phyloP scores from a whole-genome alignment of 2,888 invertebrate species.

The Marasmarcha lunaedactyla region DNA sequence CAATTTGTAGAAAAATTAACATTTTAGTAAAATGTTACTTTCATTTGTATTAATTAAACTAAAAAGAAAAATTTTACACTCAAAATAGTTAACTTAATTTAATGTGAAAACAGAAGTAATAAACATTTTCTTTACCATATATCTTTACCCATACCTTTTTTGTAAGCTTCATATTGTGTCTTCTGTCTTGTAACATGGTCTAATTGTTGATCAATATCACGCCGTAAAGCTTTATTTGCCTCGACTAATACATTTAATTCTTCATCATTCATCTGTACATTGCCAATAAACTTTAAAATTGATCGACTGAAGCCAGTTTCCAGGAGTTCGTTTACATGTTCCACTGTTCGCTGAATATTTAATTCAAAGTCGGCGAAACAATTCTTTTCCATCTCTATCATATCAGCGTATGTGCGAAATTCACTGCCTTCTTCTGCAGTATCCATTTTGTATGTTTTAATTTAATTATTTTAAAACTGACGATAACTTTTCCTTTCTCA shows the following conservation, averaged over 20 bases:
- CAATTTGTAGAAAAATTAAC: too few relatives aligned
- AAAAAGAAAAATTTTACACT: too few relatives aligned
- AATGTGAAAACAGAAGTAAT: too few relatives aligned
- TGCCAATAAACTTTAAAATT: slow-evolving; percentile 17
- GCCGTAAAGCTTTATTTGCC: slow-evolving; percentile 35
- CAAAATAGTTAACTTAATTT: too few relatives aligned
- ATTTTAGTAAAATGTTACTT: too few relatives aligned
- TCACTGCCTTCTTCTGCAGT: background rate
- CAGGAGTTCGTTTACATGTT: background rate
- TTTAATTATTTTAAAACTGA: too few relatives aligned
- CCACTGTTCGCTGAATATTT: background rate
- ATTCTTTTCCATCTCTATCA: background rate
- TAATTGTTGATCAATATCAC: slow-evolving; percentile 35
- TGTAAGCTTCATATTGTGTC: slow-evolving; percentile 37
- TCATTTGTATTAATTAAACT: too few relatives aligned
- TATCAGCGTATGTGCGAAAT: background rate
- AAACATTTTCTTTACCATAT: too few relatives aligned
- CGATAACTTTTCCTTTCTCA: too few relatives aligned
- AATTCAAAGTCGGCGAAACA: background rate
- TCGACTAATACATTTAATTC: slow-evolving; percentile 34
- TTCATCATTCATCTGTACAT: slow-evolving; percentile 31
- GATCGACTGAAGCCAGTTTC: background rate
- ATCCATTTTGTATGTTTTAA: too few relatives aligned
- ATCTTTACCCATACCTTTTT: too few relatives aligned
- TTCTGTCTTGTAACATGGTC: slow-evolving; percentile 32